Evolutionary conservation across 2,888 invertebrate genomes (phyloP), one percentile per base, ranked within the genome.

Genomic region (Drosophila trichaetosa): DNA sequence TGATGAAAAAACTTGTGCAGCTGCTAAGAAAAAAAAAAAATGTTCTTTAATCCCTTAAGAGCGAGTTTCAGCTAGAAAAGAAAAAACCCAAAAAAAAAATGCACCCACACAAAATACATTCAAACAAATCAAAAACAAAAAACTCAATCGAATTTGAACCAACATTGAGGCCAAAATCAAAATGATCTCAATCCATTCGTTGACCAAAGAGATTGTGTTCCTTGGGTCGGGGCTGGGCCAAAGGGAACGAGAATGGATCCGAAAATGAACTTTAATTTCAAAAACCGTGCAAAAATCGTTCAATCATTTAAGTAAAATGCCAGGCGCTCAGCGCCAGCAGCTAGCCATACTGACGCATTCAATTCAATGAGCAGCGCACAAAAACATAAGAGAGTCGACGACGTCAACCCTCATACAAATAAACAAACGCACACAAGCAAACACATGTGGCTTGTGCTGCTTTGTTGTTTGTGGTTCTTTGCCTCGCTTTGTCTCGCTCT

Each of bases 211-310:
- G 75, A 77, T 79, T 40, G 40, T 27, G 33, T 48, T 40, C 73
- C 53, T 24, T 21, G 54, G 64, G 21, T 36, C 16, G 27, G 27
- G 58, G 40, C 38, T 69, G 80, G 66, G 61, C 36, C 46, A 76
- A 78, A 80, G 69, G 67, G 73, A 81, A 68, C 69, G 64, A 64
- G 60, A 80, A 78, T 66, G 68, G 74, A 87, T 76, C 77, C 72
- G 58, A 74, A 56, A 87, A 79, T 82, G 76, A 85, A 89, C 77
- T 85, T 85, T 89, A 72, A 74, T 82, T 76, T 77, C 67, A 75
- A 70, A 87, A 90, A 90, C 91, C 83, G 89, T 91, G 89, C 89
- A 90, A 89, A 90, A 87, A 89, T 90, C 90, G 89, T 90, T 90
- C 89, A 90, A 90, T 91, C 90, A 89, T 85, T 90, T 81, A 85